Conservation (phyloP, 2,113 vertebrate genomes). For the Triplophysa rosa region DNA sequence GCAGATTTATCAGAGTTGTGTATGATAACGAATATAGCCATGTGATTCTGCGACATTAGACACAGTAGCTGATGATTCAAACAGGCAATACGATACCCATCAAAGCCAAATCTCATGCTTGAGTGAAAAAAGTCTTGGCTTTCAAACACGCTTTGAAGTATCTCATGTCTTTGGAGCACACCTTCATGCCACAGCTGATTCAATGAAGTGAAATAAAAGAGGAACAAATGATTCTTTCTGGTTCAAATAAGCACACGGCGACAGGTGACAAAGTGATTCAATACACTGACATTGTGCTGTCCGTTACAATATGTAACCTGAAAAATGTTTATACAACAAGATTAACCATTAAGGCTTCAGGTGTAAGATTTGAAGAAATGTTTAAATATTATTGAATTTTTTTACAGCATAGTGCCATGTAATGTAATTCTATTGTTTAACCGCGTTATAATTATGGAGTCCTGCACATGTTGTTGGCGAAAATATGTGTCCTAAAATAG, state of each 20-base stretch:
- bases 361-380: not conserved
- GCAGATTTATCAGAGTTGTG: slow-evolving; percentile 3
- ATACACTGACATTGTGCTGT: slow-evolving; percentile 28
- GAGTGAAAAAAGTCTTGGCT: slow-evolving; percentile 49
- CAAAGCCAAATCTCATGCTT: slow-evolving; percentile 60
- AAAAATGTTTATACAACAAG: not conserved
- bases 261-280: slow-evolving; percentile 3
- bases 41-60: slow-evolving; percentile 54
- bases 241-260: not conserved
- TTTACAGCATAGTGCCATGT: not conserved
- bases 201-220: slow-evolving; percentile 40
- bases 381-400: not conserved
- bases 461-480: no score
- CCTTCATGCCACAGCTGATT: slow-evolving; percentile 30
- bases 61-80: slow-evolving; percentile 57
- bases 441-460: no score
- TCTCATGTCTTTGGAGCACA: slow-evolving; percentile 11
- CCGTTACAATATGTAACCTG: not conserved
- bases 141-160: slow-evolving; percentile 50
- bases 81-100: slow-evolving; percentile 62
- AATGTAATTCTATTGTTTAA: not conserved
- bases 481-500: no score
- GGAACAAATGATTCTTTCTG: slow-evolving; percentile 30
- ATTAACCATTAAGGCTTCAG: not conserved
- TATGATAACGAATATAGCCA: slow-evolving; percentile 41